phyloP scores from a whole-genome alignment of 2,888 invertebrate species.

The Therioaphis trifolii region DNA sequence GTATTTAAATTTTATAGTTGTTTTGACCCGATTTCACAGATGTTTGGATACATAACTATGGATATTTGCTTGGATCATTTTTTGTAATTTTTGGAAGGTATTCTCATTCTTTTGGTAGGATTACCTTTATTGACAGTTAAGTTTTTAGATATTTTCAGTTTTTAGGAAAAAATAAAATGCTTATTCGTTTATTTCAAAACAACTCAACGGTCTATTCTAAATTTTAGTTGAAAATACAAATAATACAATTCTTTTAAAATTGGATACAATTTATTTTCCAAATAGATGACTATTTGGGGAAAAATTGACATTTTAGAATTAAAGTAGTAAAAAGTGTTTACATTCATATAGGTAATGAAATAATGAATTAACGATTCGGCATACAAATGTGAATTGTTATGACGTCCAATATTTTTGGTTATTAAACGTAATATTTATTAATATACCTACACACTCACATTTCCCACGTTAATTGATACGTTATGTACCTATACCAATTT shows the following conservation, averaged over 20 bases:
- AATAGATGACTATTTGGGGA: neutral
- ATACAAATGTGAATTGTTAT: neutral
- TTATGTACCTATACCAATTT: neutral
- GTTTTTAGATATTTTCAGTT: too few species aligned
- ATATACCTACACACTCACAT: too few species aligned
- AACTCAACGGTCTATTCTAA: neutral
- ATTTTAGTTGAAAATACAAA: neutral
- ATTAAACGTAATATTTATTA: neutral
- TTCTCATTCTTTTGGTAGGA: too few species aligned
- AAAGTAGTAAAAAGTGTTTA: too few species aligned
- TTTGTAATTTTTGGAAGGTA: neutral
- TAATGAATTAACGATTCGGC: neutral
- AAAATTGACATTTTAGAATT: neutral
- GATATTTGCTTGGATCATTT: neutral
- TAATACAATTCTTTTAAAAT: neutral
- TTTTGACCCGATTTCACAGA: neutral
- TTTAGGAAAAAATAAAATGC: too few species aligned
- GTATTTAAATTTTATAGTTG: conserved; percentile 45
- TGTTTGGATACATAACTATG: neutral
- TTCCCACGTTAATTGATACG: neutral
- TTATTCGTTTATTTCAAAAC: too few species aligned
- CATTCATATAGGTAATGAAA: conserved; percentile 7
- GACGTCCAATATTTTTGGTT: neutral
- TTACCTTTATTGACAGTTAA: neutral
- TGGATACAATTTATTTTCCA: too few species aligned